Base-by-base conservation (phyloP, 2,113 vertebrate species). In the Vidua macroura region DNA sequence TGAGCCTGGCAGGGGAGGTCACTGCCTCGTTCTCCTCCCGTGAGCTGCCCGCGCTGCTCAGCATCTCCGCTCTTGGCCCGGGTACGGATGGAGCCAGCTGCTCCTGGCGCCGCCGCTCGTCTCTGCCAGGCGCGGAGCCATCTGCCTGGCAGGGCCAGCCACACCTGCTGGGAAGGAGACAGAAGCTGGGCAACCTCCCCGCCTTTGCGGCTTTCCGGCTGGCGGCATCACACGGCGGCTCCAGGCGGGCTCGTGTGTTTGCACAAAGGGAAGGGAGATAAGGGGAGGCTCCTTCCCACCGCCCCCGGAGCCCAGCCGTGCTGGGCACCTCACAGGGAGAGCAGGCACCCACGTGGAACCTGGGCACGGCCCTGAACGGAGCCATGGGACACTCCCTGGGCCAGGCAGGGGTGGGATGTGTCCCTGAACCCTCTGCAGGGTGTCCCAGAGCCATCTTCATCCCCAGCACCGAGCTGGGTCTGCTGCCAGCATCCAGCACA, bases 241-340 rank as follows among this genome's bases (percentile, higher is more conserved):
- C 93, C 83, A 88, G 92, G 96, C 97, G 97, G 96, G 95, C 92
- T 96, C 92, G 92, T 98, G 97, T 97, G 98, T 98, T 98, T 98
- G 98, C 90, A 94, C 83, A 93, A 92, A 95, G 83, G 74, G 77
- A 73, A 7, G 1, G 59, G 82, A 86, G 87, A 80, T 70, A 83
- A 83, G 72, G 59, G 43, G 79, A 46, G 8, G 68, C 25, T 86
- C 12, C 49, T n/a, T 19, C 46, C 51, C 16, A 4, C 28, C 3
- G 0, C 13, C 46, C 60, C 43, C 1, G 0, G 44, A 31, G 39
- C 44, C 49, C 0, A 2, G 43, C 58, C 1, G 0, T 5, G 49
- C 73, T 7, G 22, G 46, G 82, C 74, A 41, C 55, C 82, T 35
- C 2, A 0, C 2, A 7, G 23, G 51, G 9, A 48, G 21, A 46